phyloP scores from a whole-genome alignment of 1,140 invertebrate genomes.

The Brachionus manjavacas region DNA sequence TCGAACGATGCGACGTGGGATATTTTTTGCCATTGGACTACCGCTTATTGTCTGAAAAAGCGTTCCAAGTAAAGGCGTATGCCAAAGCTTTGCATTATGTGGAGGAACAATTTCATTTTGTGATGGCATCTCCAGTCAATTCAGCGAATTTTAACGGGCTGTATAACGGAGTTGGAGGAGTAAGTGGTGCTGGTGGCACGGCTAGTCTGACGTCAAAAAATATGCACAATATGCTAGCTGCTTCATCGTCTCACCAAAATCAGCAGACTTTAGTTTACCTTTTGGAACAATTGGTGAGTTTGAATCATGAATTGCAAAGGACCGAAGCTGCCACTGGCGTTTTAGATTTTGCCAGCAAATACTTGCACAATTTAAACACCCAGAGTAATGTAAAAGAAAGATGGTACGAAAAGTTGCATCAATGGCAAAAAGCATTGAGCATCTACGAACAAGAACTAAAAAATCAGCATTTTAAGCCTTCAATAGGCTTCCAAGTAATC shows the following conservation, averaged over 20 bases:
- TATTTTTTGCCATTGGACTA: conserved; percentile 68
- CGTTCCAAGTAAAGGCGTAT: conserved; percentile 68
- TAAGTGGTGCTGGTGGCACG: conserved; percentile 11
- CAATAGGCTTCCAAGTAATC: conserved; percentile 43
- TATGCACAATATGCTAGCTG: conserved; percentile 46
- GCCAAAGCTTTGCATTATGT: conserved; percentile 98
- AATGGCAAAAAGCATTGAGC: conserved; percentile 90
- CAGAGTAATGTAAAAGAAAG: conserved; percentile 71
- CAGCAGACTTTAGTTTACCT: conserved; percentile 36
- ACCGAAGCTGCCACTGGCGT: conserved; percentile 91
- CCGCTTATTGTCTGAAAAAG: conserved; percentile 65
- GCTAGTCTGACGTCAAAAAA: not conserved
- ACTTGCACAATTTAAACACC: conserved; percentile 60
- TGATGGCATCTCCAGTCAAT: not conserved
- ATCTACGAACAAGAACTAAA: conserved; percentile 67
- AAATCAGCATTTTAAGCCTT: not conserved
- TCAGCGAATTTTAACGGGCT: not conserved
- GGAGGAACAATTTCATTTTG: conserved; percentile 83
- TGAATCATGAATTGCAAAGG: conserved; percentile 97
- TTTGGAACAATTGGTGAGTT: conserved; percentile 60
- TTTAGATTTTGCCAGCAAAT: conserved; percentile 79
- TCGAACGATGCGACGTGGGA: conserved; percentile 89
- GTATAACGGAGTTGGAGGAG: conserved; percentile 30
- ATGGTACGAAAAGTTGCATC: conserved; percentile 98
- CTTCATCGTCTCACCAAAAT: conserved; percentile 60